Conservation (phyloP, 2,113 vertebrate genomes). For the Deroptyus accipitrinus region DNA sequence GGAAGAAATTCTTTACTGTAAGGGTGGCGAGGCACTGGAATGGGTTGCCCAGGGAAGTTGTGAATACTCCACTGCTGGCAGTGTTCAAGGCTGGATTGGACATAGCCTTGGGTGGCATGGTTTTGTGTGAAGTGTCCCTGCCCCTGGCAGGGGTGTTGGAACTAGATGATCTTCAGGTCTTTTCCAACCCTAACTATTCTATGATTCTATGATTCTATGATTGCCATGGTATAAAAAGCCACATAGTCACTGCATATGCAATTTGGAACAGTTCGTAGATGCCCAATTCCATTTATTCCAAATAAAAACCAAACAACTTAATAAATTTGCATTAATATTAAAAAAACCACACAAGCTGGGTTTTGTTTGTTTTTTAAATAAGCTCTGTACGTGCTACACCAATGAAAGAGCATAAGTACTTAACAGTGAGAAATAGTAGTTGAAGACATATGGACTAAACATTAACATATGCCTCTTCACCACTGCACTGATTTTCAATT, state of each 20-base stretch:
- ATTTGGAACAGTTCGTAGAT: neutral
- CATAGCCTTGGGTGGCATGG: too few species aligned
- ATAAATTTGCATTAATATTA: neutral
- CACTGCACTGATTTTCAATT: neutral
- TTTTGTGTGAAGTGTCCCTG: too few species aligned
- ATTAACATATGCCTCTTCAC: neutral
- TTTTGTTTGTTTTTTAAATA: neutral
- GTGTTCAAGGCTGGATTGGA: too few species aligned
- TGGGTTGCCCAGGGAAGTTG: too few species aligned
- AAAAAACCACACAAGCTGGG: neutral
- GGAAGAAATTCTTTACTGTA: too few species aligned
- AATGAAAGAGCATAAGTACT: neutral
- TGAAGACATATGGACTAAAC: neutral
- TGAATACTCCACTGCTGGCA: too few species aligned
- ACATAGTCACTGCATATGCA: neutral
- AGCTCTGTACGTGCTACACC: neutral
- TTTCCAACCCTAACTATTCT: too few species aligned
- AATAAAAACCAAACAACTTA: neutral
- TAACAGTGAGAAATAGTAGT: neutral
- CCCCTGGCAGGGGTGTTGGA: too few species aligned
- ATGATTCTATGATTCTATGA: too few species aligned
- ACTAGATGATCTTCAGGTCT: too few species aligned
- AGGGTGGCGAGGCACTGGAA: too few species aligned
- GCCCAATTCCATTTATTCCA: neutral
- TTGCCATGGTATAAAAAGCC: neutral